phyloP scores from a whole-genome alignment of 2,797 vertebrate genomes.

The Anabas testudineus region DNA sequence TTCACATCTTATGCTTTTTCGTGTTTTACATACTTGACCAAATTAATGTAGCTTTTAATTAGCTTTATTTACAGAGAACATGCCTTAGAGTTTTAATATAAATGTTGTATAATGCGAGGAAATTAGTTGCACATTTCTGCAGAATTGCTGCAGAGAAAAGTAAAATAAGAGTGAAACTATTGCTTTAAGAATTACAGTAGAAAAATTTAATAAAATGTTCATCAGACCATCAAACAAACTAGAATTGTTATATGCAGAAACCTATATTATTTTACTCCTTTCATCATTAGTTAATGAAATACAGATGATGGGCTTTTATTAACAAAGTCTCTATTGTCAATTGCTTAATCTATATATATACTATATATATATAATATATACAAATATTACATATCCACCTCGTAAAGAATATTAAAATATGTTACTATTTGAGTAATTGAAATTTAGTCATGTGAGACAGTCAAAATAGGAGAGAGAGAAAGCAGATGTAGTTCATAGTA shows the following conservation, averaged over 20 bases:
- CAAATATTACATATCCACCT: not conserved
- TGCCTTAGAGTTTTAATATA: not conserved
- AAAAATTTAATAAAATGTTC: too few species aligned
- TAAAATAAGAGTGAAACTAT: not conserved
- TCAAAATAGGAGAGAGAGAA: not conserved
- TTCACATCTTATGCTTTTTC: not conserved
- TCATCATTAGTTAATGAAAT: too few species aligned
- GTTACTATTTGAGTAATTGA: not conserved
- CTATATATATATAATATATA: too few species aligned
- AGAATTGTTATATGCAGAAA: not conserved
- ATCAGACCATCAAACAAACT: too few species aligned
- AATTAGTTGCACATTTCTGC: too few species aligned
- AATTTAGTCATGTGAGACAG: not conserved
- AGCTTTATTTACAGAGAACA: not conserved
- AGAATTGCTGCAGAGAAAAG: too few species aligned
- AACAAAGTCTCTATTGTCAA: too few species aligned
- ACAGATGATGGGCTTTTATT: too few species aligned
- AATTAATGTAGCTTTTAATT: not conserved
- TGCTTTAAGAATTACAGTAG: not conserved
- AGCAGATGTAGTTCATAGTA: not conserved
- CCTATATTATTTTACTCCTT: not conserved
- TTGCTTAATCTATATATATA: too few species aligned
- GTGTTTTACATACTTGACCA: not conserved
- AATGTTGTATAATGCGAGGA: too few species aligned
- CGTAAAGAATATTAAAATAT: not conserved